Base-by-base conservation (phyloP, 2,113 vertebrate genomes). In the Lanius collurio region DNA sequence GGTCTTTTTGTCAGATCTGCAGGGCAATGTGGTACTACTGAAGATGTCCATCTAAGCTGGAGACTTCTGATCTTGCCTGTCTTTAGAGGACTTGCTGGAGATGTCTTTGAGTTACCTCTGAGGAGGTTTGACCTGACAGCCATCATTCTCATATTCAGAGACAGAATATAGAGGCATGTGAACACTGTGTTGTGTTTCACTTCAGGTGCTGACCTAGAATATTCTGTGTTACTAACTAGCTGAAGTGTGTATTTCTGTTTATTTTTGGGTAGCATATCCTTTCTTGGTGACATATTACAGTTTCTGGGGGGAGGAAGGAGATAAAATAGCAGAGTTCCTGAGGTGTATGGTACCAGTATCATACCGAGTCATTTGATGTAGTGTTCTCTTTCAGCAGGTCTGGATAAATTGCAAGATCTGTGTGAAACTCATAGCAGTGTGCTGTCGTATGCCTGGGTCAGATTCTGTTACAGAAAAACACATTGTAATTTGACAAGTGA, bases 101-200 rank as follows among this genome's bases (percentile, higher is more conserved):
- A 68, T 71, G 39, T 50, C 97, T 97, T 85, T 96, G 86, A 74
- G 82, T 96, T 97, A 86, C 71, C 76, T 90, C 26, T 90, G n/a
- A 60, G 27, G 6, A 23, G 94, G 71, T 97, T 97, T 97, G 89
- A 68, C 93, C 87, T 96, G 89, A 86, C 24, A 71, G 46, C 33
- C 42, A 35, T 15, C 15, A 57, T 37, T 50, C 19, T 81, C 5
- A 15, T 27, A 21, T 49, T 83, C 46, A 83, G 67, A 76, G 70
- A 75, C 41, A 76, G 59, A 78, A 82, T 67, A 17, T 1, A 52
- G 49, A 67, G 50, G 28, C 56, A 65, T 62, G 42, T 82, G 47
- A 78, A 27, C 39, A 42, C 15, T 52, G 14, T 18, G 27, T 6
- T 55, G 16, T 87, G 37, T 90, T 81, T 63, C 15, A 20, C 14